phyloP scores from a whole-genome alignment of 2,888 invertebrate species.

The Ectemnius cavifrons region DNA sequence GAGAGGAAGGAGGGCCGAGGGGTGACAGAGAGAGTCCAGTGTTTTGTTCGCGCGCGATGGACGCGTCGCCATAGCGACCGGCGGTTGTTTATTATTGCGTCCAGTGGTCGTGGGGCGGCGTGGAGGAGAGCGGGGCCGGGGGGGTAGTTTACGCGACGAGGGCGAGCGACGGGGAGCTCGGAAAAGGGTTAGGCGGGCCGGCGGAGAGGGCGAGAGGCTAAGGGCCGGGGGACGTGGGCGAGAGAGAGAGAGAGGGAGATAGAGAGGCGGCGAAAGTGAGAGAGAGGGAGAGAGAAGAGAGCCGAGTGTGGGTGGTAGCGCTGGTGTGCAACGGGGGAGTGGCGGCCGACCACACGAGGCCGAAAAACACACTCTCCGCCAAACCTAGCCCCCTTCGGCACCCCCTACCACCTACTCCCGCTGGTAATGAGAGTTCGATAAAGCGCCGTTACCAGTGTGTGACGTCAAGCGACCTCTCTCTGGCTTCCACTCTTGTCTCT shows the following conservation, averaged over 20 bases:
- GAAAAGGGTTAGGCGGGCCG: slow-evolving; percentile 59
- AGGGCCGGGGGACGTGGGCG: slow-evolving; percentile 25
- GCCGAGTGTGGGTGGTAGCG: slow-evolving; percentile 24
- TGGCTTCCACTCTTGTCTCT: slow-evolving; percentile 17
- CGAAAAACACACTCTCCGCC: slow-evolving; percentile 76
- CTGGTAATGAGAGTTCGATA: slow-evolving; percentile 78
- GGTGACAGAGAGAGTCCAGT: slow-evolving; percentile 54
- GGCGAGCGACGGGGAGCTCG: slow-evolving; percentile 43
- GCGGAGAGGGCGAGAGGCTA: neutral
- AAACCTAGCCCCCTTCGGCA: slow-evolving; percentile 52
- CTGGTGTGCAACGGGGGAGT: slow-evolving; percentile 67
- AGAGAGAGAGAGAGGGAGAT: slow-evolving; percentile 12
- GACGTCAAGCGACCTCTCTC: slow-evolving; percentile 68
- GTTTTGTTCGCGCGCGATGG: slow-evolving; percentile 76
- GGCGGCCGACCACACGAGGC: slow-evolving; percentile 75
- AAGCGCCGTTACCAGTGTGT: slow-evolving; percentile 76
- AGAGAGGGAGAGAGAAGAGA: slow-evolving; percentile 39
- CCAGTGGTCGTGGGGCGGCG: slow-evolving; percentile 64
- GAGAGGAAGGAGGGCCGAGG: slow-evolving; percentile 16
- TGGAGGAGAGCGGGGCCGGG: slow-evolving; percentile 35
- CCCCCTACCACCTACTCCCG: slow-evolving; percentile 55
- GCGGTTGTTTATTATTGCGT: slow-evolving; percentile 78
- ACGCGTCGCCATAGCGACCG: slow-evolving; percentile 76
- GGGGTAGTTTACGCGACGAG: slow-evolving; percentile 54
- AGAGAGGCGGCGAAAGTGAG: slow-evolving; percentile 31